Conservation (phyloP, 2,113 vertebrate genomes). For the Melanerpes aurifrons region DNA sequence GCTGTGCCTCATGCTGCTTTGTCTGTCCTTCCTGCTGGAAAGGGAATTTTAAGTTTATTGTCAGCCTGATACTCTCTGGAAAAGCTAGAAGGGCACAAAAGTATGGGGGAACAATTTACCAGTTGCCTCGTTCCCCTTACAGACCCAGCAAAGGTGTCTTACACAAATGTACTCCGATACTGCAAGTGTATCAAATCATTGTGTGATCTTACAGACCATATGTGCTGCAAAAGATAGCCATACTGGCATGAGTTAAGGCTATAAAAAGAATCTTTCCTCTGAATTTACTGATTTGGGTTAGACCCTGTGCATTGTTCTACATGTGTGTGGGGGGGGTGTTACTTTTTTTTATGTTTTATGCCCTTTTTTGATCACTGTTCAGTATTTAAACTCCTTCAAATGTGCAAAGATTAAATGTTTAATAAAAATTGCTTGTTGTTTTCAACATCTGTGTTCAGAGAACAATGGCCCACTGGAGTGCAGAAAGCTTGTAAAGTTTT, state of each 20-base stretch:
- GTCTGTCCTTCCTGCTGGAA: not conserved
- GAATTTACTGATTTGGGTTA: slow-evolving; percentile 72
- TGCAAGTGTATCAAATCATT: slow-evolving; percentile 55
- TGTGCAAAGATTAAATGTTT: slow-evolving; percentile 90
- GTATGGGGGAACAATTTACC: not conserved
- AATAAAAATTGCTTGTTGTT: slow-evolving; percentile 91
- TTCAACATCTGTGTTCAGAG: slow-evolving; percentile 97
- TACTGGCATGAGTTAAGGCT: slow-evolving; percentile 66
- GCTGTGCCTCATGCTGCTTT: not conserved
- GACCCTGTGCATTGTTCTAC: slow-evolving; percentile 72
- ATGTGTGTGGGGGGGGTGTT: not conserved
- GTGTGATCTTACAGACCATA: slow-evolving; percentile 67
- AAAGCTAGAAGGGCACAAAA: not conserved
- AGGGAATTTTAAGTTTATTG: not conserved
- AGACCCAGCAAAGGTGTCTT: not conserved
- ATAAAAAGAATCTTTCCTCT: slow-evolving; percentile 57
- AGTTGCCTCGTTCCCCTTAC: not conserved
- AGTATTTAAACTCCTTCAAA: slow-evolving; percentile 89
- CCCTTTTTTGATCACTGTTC: slow-evolving; percentile 83
- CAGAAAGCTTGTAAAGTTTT: slow-evolving; percentile 99
- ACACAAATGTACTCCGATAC: slow-evolving; percentile 17
- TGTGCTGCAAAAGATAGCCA: slow-evolving; percentile 70
- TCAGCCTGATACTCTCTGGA: not conserved
- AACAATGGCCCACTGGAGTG: slow-evolving; percentile 99
- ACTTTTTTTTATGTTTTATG: slow-evolving; percentile 62